Evolutionary conservation across 2,888 invertebrate genomes (phyloP).

Genomic region (Philaethria dido): DNA sequence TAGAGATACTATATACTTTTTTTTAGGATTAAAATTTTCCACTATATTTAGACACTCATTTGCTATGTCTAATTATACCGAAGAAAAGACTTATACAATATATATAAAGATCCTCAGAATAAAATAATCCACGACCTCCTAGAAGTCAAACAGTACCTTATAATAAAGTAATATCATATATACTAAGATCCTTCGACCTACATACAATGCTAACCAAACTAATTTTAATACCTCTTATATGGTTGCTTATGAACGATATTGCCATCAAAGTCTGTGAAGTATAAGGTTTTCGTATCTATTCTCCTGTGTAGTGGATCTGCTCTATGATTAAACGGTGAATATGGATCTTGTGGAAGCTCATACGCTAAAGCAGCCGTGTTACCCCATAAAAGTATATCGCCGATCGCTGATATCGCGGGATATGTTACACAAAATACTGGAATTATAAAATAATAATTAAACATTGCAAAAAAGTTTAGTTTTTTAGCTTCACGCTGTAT

Average conservation of each 20-base stretch:
- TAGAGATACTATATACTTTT: too few relatives aligned
- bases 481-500: too few relatives aligned
- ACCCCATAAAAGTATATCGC: conserved; percentile 86
- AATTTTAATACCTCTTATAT: conserved; percentile 61
- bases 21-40: too few relatives aligned
- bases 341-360: conserved; percentile 88
- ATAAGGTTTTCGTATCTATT: conserved; percentile 65
- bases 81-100: too few relatives aligned
- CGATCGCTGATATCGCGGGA: conserved; percentile 77
- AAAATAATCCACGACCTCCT: too few relatives aligned
- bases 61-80: too few relatives aligned
- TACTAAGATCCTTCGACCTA: not conserved
- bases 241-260: conserved; percentile 64
- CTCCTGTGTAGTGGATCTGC: conserved; percentile 77
- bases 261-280: conserved; percentile 68
- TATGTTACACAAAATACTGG: conserved; percentile 86
- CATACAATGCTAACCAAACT: not conserved
- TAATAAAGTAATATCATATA: not conserved
- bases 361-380: conserved; percentile 90
- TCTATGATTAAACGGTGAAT: conserved; percentile 72
- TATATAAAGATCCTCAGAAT: not conserved
- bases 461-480: not conserved
- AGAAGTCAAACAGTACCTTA: too few relatives aligned
- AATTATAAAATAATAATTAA: conserved; percentile 43
- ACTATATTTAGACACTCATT: too few relatives aligned